Percentiles rank a stretch among this genome's conserved stretches.
These are phyloP conservation scores for Flexamia atlantica DNA, from an alignment of 2,888 invertebrate species.

Conservation along the genomic window DNA sequence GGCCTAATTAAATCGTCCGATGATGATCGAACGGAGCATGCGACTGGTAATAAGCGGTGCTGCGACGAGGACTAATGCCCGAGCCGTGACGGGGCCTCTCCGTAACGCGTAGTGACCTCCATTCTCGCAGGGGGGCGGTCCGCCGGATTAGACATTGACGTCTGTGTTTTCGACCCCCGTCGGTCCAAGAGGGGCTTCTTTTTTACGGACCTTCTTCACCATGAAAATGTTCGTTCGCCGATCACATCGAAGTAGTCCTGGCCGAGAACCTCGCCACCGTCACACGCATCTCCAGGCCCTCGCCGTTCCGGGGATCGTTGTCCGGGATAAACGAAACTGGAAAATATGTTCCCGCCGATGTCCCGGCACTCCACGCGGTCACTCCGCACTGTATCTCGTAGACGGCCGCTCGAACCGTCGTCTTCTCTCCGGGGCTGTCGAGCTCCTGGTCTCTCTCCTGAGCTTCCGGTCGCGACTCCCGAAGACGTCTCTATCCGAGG, in stretches of 20 bases:
- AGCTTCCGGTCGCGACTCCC: background rate
- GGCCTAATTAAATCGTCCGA: conserved; percentile 63
- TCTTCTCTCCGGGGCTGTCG: background rate
- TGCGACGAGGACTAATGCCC: conserved; percentile 61
- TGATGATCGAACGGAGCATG: conserved; percentile 52
- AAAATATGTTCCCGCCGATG: background rate
- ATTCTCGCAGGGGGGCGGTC: conserved; percentile 1
- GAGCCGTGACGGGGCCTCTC: conserved; percentile 37
- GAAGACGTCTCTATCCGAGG: conserved; percentile 40
- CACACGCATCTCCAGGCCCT: background rate
- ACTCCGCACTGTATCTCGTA: background rate
- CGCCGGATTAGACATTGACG: conserved; percentile 17
- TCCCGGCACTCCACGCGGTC: background rate
- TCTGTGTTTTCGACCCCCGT: conserved; percentile 33
- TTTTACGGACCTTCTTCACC: conserved; percentile 47
- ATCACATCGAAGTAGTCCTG: background rate
- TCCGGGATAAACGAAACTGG: too few species aligned
- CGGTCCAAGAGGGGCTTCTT: conserved; percentile 16
- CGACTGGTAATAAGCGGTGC: conserved; percentile 48
- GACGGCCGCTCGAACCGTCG: background rate
- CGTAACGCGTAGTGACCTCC: conserved; percentile 2
- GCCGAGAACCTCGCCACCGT: background rate
- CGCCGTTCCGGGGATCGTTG: background rate
- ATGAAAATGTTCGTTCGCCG: conserved; percentile 5
- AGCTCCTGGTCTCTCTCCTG: background rate